A percentile compares a stretch with the other conserved stretches of the same genome.
Evolutionary conservation across 2,113 vertebrate genomes (phyloP).

Genomic region (Bombycilla garrulus): DNA sequence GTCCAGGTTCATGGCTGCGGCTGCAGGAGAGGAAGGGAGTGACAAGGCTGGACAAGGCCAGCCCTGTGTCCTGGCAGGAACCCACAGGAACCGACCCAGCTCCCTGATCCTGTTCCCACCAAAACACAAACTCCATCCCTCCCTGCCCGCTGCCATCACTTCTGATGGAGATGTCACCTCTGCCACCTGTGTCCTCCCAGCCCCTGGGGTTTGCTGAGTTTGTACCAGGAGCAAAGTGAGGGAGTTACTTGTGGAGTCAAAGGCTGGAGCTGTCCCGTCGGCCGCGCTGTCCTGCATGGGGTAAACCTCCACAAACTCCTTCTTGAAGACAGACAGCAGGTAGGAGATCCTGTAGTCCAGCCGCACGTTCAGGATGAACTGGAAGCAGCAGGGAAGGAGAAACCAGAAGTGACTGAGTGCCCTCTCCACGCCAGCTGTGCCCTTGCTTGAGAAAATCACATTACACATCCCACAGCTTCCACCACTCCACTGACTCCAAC

Average conservation of each 20-base stretch:
- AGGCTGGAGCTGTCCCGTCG: constrained; percentile 85
- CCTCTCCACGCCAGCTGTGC: not conserved
- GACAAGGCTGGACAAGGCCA: rapidly evolving
- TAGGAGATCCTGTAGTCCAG: constrained; percentile 97
- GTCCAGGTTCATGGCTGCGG: constrained; percentile 89
- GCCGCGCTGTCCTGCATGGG: constrained; percentile 88
- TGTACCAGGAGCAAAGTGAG: not conserved
- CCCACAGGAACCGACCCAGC: not conserved
- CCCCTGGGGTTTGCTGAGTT: not conserved
- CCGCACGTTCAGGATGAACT: constrained; percentile 97
- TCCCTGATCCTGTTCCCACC: not conserved
- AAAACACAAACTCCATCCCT: not conserved
- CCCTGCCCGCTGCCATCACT: not conserved
- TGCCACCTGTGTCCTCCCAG: not conserved
- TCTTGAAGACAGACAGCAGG: constrained; percentile 96
- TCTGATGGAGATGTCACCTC: not conserved
- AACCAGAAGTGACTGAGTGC: not conserved
- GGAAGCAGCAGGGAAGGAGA: not conserved
- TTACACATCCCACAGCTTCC: not conserved
- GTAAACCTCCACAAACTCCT: constrained; percentile 96
- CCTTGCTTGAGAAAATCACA: not conserved
- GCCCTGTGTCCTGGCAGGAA: not conserved
- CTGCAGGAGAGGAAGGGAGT: constrained; percentile 42
- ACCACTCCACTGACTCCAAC: constrained; percentile 40
- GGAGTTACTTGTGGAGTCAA: constrained; percentile 87